These are phyloP conservation scores for Potamilus streckersoni DNA, from an alignment of 1,140 invertebrate genomes.

Conservation along the genomic window DNA sequence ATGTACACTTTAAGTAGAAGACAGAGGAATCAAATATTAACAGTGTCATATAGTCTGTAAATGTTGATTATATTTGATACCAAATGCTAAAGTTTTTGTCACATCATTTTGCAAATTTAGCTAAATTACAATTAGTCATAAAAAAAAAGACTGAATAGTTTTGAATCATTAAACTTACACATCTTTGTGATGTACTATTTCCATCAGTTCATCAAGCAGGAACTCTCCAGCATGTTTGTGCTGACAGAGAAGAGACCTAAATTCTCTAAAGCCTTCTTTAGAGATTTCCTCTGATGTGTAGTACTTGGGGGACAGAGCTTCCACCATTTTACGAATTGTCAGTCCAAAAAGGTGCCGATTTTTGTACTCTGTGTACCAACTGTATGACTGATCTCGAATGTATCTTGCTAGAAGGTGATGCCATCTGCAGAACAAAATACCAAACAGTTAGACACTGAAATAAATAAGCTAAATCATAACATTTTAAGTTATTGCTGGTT, in stretches of 20 bases:
- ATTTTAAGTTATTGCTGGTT: too few relatives aligned
- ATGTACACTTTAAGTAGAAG: too few relatives aligned
- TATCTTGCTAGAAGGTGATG: slow-evolving; percentile 11
- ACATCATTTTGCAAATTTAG: too few relatives aligned
- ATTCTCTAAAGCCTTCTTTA: slow-evolving; percentile 19
- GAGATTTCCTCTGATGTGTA: slow-evolving; percentile 22
- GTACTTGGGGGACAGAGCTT: slow-evolving; percentile 15
- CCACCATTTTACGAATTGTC: background rate
- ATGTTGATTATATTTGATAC: too few relatives aligned
- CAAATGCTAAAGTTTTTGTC: too few relatives aligned
- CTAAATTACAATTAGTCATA: background rate
- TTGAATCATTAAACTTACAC: background rate
- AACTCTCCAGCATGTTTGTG: slow-evolving; percentile 17
- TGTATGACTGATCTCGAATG: slow-evolving; percentile 5
- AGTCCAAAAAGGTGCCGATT: slow-evolving; percentile 8
- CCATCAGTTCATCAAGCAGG: slow-evolving; percentile 20
- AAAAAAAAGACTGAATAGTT: too few relatives aligned
- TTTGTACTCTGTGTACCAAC: slow-evolving; percentile 17
- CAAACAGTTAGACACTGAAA: background rate
- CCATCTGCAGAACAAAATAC: slow-evolving; percentile 1
- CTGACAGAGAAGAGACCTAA: background rate
- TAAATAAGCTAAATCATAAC: too few relatives aligned
- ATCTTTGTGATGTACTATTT: slow-evolving; percentile 15
- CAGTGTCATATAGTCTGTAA: too few relatives aligned
- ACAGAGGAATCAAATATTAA: too few relatives aligned